Base-by-base conservation (phyloP, 2,797 vertebrate genomes). In the Brachymystax lenok region DNA sequence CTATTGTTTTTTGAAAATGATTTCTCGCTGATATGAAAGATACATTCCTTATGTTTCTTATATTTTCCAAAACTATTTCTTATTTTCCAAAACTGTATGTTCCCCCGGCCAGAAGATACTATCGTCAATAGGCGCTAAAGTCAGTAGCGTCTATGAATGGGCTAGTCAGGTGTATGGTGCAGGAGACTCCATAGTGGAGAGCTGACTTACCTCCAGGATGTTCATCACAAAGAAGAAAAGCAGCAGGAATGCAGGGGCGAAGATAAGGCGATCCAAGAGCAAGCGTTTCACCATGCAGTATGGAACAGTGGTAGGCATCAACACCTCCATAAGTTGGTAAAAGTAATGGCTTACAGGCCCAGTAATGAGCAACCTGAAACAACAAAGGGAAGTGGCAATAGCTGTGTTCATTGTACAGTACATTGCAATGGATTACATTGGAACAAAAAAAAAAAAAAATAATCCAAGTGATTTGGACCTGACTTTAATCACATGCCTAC, bases 301-400 rank as follows among this genome's bases (percentile, higher is more conserved):
- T 0, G 93, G 94, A 6, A 88, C 86, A 21, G 94, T 92, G 1
- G 89, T 80, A 13, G 97, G 96, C 76, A 97, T 85, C 90, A 94
- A 88, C 59, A 87, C 85, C 70, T 97, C 96, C 94, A 97, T 85
- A 80, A 95, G 91, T 77, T 96, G 93, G 91, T 97, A 96, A 81
- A 96, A 95, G 85, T 88, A 94, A 86, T 98, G 96, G 81, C 96
- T 96, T 78, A 96, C 80, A 0, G 96, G 96, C 27, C 96, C 96
- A 7, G 96, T 97, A 77, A 97, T 84, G 10, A 95, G 87, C 72
- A 97, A 88, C 27, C 96, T 98, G 87, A 17, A 84, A 80, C 2
- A 73, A 30, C 30, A 35, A 68, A 8, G 4, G 16, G 28, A 51
- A 51, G 56, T 51, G 19, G 30, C 16, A 72, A 52, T 10, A 27